These are phyloP conservation scores for Eupithecia pulchellata DNA, from an alignment of 2,888 invertebrate genomes.

Conservation along the genomic window DNA sequence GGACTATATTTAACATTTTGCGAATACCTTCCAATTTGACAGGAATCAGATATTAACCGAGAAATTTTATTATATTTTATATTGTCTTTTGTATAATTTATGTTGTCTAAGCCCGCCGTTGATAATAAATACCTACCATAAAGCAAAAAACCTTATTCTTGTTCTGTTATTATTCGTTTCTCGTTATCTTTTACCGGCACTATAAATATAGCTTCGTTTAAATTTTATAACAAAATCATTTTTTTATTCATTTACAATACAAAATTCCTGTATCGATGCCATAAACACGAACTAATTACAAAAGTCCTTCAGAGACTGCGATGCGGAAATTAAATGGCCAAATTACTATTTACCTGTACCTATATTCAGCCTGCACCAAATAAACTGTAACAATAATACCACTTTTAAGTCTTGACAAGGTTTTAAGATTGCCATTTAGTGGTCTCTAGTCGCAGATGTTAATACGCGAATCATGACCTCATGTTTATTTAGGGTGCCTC, in stretches of 20 bases:
- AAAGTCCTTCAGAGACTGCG: constrained; percentile 75
- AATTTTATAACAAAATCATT: constrained; percentile 24
- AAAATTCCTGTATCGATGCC: constrained; percentile 35
- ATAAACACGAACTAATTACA: constrained; percentile 55
- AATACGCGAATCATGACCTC: constrained; percentile 43
- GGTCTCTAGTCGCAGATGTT: neutral
- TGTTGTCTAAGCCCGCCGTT: too few relatives aligned
- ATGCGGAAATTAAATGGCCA: constrained; percentile 76
- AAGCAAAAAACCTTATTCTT: neutral
- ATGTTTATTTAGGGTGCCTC: constrained; percentile 50
- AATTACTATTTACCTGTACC: constrained; percentile 65
- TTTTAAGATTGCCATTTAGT: neutral
- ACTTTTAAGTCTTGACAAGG: neutral
- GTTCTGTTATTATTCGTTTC: constrained; percentile 1
- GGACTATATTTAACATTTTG: too few relatives aligned
- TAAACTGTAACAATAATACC: constrained; percentile 43
- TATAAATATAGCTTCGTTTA: neutral
- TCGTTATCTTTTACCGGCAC: constrained; percentile 3
- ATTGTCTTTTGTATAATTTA: too few relatives aligned
- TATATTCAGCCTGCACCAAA: constrained; percentile 55
- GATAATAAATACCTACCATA: neutral
- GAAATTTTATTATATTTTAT: too few relatives aligned
- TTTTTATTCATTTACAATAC: constrained; percentile 27
- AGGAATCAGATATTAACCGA: too few relatives aligned
- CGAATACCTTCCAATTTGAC: too few relatives aligned